Percentiles rank a stretch among this genome's conserved stretches.
phyloP scores from a whole-genome alignment of 1,140 invertebrate genomes.

The Asbolus verrucosus region DNA sequence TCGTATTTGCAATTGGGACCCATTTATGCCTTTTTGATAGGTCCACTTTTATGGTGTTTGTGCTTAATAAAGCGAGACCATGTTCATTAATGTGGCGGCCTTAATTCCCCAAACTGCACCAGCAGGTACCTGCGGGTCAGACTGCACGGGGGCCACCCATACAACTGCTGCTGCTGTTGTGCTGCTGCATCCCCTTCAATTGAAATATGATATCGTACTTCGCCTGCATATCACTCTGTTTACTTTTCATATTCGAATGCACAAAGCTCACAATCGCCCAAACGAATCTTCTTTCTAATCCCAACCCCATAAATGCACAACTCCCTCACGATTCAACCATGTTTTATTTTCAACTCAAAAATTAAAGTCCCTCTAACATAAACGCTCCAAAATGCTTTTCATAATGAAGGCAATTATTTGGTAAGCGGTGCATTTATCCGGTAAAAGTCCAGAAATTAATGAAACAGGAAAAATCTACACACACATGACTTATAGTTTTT shows the following conservation, averaged over 20 bases:
- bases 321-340: no score
- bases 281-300: conserved; percentile 19
- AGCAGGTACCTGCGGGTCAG: conserved; percentile 23
- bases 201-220: conserved; percentile 60
- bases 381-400: no score
- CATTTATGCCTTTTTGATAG: conserved; percentile 36
- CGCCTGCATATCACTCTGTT: conserved; percentile 57
- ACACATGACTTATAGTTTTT: no score
- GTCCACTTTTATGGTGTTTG: conserved; percentile 29
- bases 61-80: conserved; percentile 17
- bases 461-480: no score
- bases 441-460: no score
- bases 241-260: conserved; percentile 61
- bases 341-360: no score
- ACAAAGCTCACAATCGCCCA: conserved; percentile 53
- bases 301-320: no score
- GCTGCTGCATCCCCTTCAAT: conserved; percentile 53
- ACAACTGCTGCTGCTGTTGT: conserved; percentile 17
- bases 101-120: conserved; percentile 20
- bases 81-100: conserved; percentile 10
- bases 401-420: no score
- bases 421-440: no score
- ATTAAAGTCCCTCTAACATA: no score
- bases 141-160: conserved; percentile 41
- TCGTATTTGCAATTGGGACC: conserved; percentile 25